Evolutionary conservation across 2,888 invertebrate genomes (phyloP).

Genomic region (Coelopa pilipes): DNA sequence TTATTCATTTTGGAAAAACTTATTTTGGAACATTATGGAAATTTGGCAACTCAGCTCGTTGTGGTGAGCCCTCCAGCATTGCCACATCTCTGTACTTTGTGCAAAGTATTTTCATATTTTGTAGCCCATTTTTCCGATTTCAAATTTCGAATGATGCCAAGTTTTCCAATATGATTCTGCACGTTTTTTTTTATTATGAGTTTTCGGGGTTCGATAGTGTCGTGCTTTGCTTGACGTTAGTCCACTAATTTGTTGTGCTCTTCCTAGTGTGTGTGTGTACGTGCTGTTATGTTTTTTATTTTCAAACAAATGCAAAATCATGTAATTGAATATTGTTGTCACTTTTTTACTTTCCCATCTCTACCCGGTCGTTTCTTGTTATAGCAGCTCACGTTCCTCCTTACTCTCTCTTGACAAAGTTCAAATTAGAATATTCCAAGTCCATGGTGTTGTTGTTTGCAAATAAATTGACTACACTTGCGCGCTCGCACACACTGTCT

Average conservation of each 20-base stretch:
- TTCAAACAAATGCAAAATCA: conserved; percentile 19
- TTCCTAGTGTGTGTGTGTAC: neutral
- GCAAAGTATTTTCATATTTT: neutral
- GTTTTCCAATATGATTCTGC: conserved; percentile 7
- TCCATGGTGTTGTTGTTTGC: no score
- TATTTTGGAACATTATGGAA: neutral
- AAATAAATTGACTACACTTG: no score
- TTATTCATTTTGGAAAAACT: neutral
- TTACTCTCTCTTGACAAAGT: neutral
- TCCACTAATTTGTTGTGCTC: neutral
- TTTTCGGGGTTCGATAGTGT: neutral
- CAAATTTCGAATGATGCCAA: no score
- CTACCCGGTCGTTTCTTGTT: neutral
- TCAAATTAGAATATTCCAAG: no score
- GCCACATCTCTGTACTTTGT: neutral
- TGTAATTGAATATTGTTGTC: neutral
- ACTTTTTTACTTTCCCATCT: neutral
- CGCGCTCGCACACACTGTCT: neutral
- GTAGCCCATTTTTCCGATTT: neutral
- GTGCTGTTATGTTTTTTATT: neutral
- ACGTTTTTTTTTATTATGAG: conserved; percentile 24
- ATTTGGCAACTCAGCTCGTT: neutral
- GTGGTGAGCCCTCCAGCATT: neutral
- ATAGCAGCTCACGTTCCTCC: neutral
- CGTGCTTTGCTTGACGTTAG: conserved; percentile 13